Evolutionary conservation across 2,888 invertebrate species (phyloP).

Genomic region (Orthonevra nobilis): DNA sequence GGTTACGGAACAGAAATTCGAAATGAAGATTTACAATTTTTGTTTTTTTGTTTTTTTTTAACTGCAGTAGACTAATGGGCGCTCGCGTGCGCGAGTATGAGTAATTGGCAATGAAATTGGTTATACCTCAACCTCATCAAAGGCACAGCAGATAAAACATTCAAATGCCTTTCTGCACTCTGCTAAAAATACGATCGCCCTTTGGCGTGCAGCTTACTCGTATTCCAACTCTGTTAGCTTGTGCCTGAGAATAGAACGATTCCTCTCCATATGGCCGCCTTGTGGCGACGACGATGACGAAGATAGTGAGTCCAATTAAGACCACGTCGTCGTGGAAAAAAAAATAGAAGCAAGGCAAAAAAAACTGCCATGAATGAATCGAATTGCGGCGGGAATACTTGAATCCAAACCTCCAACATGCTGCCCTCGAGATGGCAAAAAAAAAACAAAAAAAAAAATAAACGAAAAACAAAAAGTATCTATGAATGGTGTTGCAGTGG

Average conservation of each 20-base stretch:
- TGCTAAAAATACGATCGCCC: conserved; percentile 64
- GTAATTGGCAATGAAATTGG: conserved; percentile 68
- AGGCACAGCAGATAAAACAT: conserved; percentile 32
- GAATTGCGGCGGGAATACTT: conserved; percentile 37
- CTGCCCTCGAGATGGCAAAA: no score
- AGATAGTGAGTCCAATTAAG: conserved; percentile 63
- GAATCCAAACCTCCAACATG: conserved; percentile 30
- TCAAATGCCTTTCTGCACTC: conserved; percentile 41
- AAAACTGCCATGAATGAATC: conserved; percentile 56
- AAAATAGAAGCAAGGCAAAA: conserved; percentile 5
- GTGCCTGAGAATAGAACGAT: conserved; percentile 15
- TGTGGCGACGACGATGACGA: conserved; percentile 43
- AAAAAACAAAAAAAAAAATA: no score
- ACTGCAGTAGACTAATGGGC: conserved; percentile 61
- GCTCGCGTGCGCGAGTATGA: conserved; percentile 43
- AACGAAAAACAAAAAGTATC: conserved; percentile 46
- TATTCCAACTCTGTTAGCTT: neutral
- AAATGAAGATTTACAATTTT: no score
- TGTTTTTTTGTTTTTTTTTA: no score
- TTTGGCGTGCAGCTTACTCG: conserved; percentile 38
- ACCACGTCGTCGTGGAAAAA: conserved; percentile 30
- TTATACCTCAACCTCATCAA: conserved; percentile 26
- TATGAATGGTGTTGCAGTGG: conserved; percentile 62
- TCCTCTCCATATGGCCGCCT: conserved; percentile 62
- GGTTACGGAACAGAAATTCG: conserved; percentile 1